Evolutionary conservation across 2,113 vertebrate genomes (phyloP).

Genomic region (Dasypus novemcinctus): DNA sequence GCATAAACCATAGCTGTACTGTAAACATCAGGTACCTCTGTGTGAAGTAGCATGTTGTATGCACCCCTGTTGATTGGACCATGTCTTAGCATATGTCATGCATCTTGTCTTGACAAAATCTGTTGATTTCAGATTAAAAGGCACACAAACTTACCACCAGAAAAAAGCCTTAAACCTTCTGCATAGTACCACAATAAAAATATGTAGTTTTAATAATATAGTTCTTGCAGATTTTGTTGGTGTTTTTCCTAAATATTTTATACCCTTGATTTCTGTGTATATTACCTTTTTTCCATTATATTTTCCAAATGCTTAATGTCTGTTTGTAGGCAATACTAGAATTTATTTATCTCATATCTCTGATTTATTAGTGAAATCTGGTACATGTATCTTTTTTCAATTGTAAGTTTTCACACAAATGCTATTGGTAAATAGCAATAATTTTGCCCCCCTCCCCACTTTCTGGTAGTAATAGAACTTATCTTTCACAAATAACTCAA

Average conservation of each 20-base stretch:
- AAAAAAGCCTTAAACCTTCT: background rate
- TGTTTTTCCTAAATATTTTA: slow-evolving; percentile 7
- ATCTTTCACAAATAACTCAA: background rate
- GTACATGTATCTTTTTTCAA: background rate
- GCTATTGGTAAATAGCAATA: slow-evolving; percentile 13
- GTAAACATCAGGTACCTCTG: background rate
- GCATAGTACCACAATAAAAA: slow-evolving; percentile 14
- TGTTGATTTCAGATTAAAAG: slow-evolving; percentile 53
- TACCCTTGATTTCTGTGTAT: background rate
- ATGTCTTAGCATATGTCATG: slow-evolving; percentile 43
- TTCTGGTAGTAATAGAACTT: background rate
- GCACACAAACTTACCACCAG: background rate
- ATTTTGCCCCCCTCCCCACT: background rate
- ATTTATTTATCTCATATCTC: background rate
- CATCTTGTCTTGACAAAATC: slow-evolving; percentile 27
- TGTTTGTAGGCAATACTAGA: background rate
- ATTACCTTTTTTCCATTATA: background rate
- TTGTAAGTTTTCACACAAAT: background rate
- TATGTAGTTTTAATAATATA: background rate
- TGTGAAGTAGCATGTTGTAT: background rate
- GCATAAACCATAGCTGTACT: background rate
- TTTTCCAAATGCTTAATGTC: background rate
- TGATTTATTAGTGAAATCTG: background rate
- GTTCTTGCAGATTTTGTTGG: background rate
- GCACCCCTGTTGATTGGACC: slow-evolving; percentile 3